phyloP scores from a whole-genome alignment of 2,888 invertebrate species.

The Thera britannica region DNA sequence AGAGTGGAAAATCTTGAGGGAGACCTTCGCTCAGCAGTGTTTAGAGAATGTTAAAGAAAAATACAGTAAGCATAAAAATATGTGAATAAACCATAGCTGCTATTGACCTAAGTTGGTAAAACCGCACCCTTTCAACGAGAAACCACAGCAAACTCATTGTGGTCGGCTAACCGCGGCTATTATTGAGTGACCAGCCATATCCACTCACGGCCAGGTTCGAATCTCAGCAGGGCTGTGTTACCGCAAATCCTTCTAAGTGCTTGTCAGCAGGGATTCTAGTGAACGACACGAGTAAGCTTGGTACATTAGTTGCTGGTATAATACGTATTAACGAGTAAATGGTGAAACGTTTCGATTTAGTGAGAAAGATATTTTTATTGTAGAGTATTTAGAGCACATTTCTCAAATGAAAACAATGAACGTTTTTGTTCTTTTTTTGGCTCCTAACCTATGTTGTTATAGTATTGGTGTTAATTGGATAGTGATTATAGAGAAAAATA shows the following conservation, averaged over 20 bases:
- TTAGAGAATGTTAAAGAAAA: too few relatives aligned
- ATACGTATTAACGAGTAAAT: conserved; percentile 25
- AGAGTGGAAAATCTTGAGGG: too few relatives aligned
- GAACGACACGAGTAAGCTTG: conserved; percentile 33
- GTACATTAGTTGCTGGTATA: conserved; percentile 27
- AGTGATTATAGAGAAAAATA: too few relatives aligned
- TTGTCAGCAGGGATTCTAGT: conserved; percentile 53
- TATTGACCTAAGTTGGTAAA: background rate
- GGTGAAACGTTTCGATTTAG: conserved; percentile 11
- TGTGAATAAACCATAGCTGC: background rate
- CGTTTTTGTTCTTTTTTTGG: too few relatives aligned
- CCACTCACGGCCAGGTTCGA: conserved; percentile 39
- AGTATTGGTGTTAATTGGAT: too few relatives aligned
- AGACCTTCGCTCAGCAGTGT: too few relatives aligned
- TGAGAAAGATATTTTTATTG: background rate
- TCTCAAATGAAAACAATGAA: too few relatives aligned
- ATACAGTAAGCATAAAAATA: too few relatives aligned
- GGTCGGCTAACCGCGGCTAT: conserved; percentile 9
- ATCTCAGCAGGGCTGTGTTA: conserved; percentile 48
- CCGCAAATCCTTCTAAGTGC: conserved; percentile 62
- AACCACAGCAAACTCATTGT: conserved; percentile 17
- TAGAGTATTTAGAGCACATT: too few relatives aligned
- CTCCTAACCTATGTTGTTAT: too few relatives aligned
- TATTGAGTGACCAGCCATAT: conserved; percentile 38
- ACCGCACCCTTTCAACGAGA: conserved; percentile 6